Conservation (phyloP, 2,888 invertebrate species). For the Caenorhabditis japonica region DNA sequence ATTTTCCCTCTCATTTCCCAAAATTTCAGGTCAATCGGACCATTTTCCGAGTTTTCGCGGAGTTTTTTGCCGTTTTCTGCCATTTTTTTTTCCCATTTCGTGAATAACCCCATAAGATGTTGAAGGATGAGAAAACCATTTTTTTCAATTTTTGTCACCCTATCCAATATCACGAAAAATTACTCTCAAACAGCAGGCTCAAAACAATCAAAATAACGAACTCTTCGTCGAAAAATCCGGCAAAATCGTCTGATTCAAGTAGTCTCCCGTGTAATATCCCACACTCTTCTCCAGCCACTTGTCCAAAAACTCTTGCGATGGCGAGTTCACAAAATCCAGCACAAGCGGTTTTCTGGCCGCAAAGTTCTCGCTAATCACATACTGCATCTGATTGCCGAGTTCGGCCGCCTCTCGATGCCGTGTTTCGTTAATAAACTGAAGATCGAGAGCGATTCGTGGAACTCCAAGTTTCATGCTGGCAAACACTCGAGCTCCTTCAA, state of each 20-base stretch:
- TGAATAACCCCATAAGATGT: too few species aligned
- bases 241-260: constrained; percentile 40
- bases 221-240: constrained; percentile 48
- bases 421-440: constrained; percentile 43
- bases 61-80: too few species aligned
- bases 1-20: too few species aligned
- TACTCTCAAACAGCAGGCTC: too few species aligned
- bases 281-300: constrained; percentile 47
- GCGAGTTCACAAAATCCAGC: constrained; percentile 55
- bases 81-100: too few species aligned
- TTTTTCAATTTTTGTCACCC: too few species aligned
- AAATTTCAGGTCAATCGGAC: too few species aligned
- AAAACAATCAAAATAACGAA: too few species aligned
- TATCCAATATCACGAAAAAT: too few species aligned
- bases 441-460: constrained; percentile 57
- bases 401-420: constrained; percentile 16
- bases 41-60: too few species aligned
- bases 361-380: constrained; percentile 62
- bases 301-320: constrained; percentile 37
- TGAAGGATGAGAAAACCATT: too few species aligned
- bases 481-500: constrained; percentile 39
- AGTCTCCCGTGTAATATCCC: constrained; percentile 39
- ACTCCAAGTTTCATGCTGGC: constrained; percentile 34
- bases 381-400: constrained; percentile 61
- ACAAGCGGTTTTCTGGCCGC: constrained; percentile 42